These are phyloP conservation scores for Notospermus geniculatus DNA, from an alignment of 1,140 invertebrate species.

Conservation along the genomic window DNA sequence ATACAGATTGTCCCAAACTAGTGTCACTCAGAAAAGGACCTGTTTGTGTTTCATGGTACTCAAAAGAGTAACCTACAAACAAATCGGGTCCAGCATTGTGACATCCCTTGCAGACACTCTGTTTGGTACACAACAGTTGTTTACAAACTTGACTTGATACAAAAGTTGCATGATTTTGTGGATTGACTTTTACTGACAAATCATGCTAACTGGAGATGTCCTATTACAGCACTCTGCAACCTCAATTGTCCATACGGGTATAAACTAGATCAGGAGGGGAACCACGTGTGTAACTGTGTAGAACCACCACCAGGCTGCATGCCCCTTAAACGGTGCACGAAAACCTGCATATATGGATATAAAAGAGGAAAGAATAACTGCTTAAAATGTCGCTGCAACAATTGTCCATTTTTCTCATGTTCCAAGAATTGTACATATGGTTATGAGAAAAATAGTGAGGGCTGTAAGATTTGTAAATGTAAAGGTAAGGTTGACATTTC, in stretches of 20 bases:
- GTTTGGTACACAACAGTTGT: too few species aligned
- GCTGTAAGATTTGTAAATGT: conserved; percentile 61
- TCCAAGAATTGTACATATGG: conserved; percentile 58
- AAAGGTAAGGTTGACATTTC: conserved; percentile 32
- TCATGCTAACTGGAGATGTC: too few species aligned
- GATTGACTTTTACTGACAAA: too few species aligned
- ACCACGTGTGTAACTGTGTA: conserved; percentile 51
- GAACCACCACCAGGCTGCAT: conserved; percentile 41
- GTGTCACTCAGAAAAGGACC: too few species aligned
- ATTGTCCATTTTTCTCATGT: conserved; percentile 48
- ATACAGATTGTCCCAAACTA: too few species aligned
- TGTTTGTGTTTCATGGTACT: too few species aligned
- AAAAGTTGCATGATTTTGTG: too few species aligned
- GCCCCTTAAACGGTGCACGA: conserved; percentile 47
- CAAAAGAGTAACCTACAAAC: too few species aligned
- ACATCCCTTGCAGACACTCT: too few species aligned
- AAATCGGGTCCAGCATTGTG: too few species aligned
- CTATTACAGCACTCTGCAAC: conserved; percentile 46
- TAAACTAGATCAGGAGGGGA: conserved; percentile 38
- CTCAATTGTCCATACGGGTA: conserved; percentile 49
- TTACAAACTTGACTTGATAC: too few species aligned
- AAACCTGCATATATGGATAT: conserved; percentile 52
- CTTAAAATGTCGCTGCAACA: conserved; percentile 34
- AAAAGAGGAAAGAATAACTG: conserved; percentile 32
- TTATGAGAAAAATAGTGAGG: conserved; percentile 55